Base-by-base conservation (phyloP, 2,113 vertebrate genomes). In the Corythaeola cristata region DNA sequence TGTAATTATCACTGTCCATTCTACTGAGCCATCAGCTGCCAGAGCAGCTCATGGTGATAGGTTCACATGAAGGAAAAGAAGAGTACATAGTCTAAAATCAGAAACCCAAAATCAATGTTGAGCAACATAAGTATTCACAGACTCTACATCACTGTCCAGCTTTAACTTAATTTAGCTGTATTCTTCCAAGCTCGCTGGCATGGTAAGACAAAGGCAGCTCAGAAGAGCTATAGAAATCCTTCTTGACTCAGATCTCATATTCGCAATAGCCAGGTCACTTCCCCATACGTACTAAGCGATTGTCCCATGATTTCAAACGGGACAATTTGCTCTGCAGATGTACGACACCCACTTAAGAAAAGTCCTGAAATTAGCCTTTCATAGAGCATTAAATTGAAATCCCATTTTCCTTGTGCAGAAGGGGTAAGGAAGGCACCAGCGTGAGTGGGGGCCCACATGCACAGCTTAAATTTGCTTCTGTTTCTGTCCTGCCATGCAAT, bases 151-250 rank as follows among this genome's bases (percentile, higher is more conserved):
- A 27, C 19, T 62, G 37, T 33, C 81, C 69, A 87, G 39, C 39
- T 96, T 75, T 89, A 92, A 89, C 52, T 63, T 79, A 89, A 92
- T 94, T 89, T 82, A 82, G 49, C 55, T 73, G 33, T 63, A 82
- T 93, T 49, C 80, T 79, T 73, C 50, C 41, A 44, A 59, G 49
- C 21, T 75, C 45, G 60, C 78, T 52, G 62, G 84, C 69, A 72
- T 15, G 39, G 84, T 52, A 63, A 72, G 58, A 49, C 9, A 60
- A 89, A 44, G 74, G 41, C 83, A 90, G 37, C 53, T 81, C 62
- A 72, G 74, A 72, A 64, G 59, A 49, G 66, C 50, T 12, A 5
- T 10, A 47, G 39, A 89, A 93, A 56, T 45, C 33, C 49, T 84
- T 60, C 80, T 84, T 80, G 74, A 50, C 50, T 89, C 92, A 56